A percentile compares a stretch with the other conserved stretches of the same genome.
phyloP scores from a whole-genome alignment of 2,113 vertebrate species.

The Argyrosomus japonicus region DNA sequence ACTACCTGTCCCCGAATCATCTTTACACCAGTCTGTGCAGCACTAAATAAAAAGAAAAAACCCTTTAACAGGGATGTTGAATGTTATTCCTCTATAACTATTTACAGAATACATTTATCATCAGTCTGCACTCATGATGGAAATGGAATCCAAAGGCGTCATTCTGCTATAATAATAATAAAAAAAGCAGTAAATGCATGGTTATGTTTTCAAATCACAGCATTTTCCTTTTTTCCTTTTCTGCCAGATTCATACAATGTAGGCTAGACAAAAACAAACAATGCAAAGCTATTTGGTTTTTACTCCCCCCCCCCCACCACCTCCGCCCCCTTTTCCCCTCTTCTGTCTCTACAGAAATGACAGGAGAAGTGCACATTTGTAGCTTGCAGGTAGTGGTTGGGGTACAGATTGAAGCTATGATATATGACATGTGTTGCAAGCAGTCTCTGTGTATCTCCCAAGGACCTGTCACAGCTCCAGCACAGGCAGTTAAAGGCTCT shows the following conservation, averaged over 20 bases:
- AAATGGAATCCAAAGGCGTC: conserved; percentile 40
- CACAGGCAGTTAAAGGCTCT: conserved; percentile 78
- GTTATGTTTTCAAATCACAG: conserved; percentile 65
- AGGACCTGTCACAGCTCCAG: conserved; percentile 81
- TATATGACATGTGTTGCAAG: conserved; percentile 87
- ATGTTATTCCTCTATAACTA: conserved; percentile 26
- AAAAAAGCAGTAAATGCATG: conserved; percentile 31
- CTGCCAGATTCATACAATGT: conserved; percentile 59
- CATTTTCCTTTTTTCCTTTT: conserved; percentile 12
- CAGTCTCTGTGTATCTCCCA: conserved; percentile 84
- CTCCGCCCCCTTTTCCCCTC: conserved; percentile 22
- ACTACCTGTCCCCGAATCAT: neutral
- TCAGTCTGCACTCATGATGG: conserved; percentile 7
- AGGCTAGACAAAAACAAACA: conserved; percentile 71
- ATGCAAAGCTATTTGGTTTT: conserved; percentile 78
- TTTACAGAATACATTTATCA: conserved; percentile 44
- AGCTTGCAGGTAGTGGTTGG: conserved; percentile 84
- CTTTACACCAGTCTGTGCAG: conserved; percentile 13
- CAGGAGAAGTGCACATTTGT: conserved; percentile 83
- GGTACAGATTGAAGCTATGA: conserved; percentile 84
- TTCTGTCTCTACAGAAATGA: conserved; percentile 72
- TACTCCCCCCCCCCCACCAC: conserved; percentile 36
- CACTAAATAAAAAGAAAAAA: conserved; percentile 11
- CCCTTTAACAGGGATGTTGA: conserved; percentile 18
- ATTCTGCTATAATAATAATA: conserved; percentile 31